Base-by-base conservation (phyloP, 2,888 invertebrate species). In the Neoascia interrupta region DNA sequence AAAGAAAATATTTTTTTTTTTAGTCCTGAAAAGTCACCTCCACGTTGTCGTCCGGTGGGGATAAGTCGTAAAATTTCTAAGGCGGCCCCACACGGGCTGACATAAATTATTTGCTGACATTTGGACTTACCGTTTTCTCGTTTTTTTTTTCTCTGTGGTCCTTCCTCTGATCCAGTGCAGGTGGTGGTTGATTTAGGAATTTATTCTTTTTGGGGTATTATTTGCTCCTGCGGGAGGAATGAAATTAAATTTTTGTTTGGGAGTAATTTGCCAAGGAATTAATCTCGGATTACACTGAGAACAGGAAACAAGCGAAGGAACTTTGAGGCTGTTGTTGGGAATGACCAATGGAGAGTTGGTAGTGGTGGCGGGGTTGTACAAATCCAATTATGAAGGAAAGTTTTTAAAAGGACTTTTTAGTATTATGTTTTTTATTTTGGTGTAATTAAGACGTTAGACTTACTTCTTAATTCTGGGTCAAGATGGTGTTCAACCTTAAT, bases 51-150 rank as follows among this genome's bases (percentile, higher is more conserved):
- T 28, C 15, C 45, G 28, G 18, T 10, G 56, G 41, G 31, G 45
- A 34, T 16, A 47, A 23, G 41, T 15, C 58, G 54, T 54, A 37
- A 37, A 21, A 13, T 4, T 39, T 11, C 10, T 15, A 1, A 28
- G 37, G 37, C 15, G 5, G 11, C 11, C 8, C n/a, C n/a, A n/a
- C n/a, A n/a, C n/a, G n/a, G 21, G 36, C 10, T 26, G 16, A 39
- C 10, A 49, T 61, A 61, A 61, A 61, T 61, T 61, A 61, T 61
- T 28, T 39, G 61, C 61, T 28, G 49, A 61, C 49, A 49, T 61
- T 49, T 49, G 28, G n/a, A 34, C 23, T 60, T 37, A 18, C n/a
- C n/a, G n/a, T n/a, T n/a, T n/a, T n/a, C n/a, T n/a, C n/a, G n/a
- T 31, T 31, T 31, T 34, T 21, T 36, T 56, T 31, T 19, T 10